These are phyloP conservation scores for Patiria pectinifera DNA, from an alignment of 53 echinoderm and acorn worm genomes.

Conservation along the genomic window DNA sequence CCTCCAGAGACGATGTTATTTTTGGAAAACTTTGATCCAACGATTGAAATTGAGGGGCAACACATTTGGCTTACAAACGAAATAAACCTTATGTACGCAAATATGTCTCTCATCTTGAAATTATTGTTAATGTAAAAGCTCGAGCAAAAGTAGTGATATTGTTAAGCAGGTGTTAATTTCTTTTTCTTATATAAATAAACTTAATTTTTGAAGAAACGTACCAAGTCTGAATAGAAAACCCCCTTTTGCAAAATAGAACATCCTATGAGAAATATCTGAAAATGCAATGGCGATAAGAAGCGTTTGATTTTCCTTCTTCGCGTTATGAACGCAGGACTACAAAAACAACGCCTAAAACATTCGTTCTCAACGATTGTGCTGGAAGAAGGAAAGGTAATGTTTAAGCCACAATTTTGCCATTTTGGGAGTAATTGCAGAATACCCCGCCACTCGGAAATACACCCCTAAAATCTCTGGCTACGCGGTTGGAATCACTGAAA, in stretches of 20 bases:
- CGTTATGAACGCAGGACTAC: conserved; percentile 44
- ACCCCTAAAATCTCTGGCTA: too few relatives aligned
- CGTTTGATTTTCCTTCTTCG: conserved; percentile 27
- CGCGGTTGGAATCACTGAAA: too few relatives aligned
- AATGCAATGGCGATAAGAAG: conserved; percentile 34
- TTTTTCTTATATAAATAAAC: neutral
- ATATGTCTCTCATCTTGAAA: neutral
- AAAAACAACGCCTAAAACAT: conserved; percentile 54
- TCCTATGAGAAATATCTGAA: conserved; percentile 11
- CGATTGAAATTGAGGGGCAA: conserved; percentile 2
- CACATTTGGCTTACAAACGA: neutral
- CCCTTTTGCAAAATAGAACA: conserved; percentile 44
- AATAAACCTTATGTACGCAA: neutral
- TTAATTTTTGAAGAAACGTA: neutral
- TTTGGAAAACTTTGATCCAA: conserved; percentile 1
- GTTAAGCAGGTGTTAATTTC: neutral
- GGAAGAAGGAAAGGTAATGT: neutral
- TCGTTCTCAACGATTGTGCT: neutral
- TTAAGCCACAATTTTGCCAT: neutral
- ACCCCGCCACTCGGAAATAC: too few relatives aligned
- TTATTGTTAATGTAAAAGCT: neutral
- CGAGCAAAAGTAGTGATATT: neutral
- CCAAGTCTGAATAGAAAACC: neutral
- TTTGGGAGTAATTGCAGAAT: neutral
- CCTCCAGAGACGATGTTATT: conserved; percentile 48